Base-by-base conservation (phyloP, 2,888 invertebrate species). In the Sarcophaga carnaria region DNA sequence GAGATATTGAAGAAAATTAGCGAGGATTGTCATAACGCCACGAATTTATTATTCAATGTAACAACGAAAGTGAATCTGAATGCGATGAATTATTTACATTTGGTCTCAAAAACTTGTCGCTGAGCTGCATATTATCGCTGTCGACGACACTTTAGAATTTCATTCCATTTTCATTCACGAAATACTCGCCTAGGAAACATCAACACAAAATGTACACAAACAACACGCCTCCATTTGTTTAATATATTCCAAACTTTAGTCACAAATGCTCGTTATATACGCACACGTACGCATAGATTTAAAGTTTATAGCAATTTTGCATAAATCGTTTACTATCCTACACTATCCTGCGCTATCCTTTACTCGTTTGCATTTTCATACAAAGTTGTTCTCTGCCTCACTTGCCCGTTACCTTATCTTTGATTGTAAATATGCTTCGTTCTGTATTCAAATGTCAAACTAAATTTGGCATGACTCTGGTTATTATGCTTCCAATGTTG, bases 401-500 rank as follows among this genome's bases (percentile, higher is more conserved):
- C 17, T 17, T 4, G 71, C 22, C 25, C 74, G 60, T 79, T 71
- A 37, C 72, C 47, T 71, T 72, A 17, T 17, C 75, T 70, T 59
- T 37, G 64, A 12, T 64, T 74, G 78, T 59, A 78, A 82, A 79
- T 82, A 78, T 82, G 60, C 27, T 74, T 25, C 22, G 62, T 62
- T 37, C 37, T 6, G 37, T 60, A 81, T 78, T 78, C 63, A 69
- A 81, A 81, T 70, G 64, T 79, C 78, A 85, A 82, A 75, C 69
- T 75, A 64, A 70, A 78, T 85, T 78, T 85, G 60, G 54, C 70
- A 79, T 79, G 70, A 71, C 70, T 59, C 78, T 79, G 69, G 70
- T 82, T 75, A 82, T 85, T 85, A 79, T 79, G 64, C 14, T 54
- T 62, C 22, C 27, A 54, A 54, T 54, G 69, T 54, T 77, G 45